Conservation (phyloP, 2,888 invertebrate genomes). For the Boloria euphrosyne region DNA sequence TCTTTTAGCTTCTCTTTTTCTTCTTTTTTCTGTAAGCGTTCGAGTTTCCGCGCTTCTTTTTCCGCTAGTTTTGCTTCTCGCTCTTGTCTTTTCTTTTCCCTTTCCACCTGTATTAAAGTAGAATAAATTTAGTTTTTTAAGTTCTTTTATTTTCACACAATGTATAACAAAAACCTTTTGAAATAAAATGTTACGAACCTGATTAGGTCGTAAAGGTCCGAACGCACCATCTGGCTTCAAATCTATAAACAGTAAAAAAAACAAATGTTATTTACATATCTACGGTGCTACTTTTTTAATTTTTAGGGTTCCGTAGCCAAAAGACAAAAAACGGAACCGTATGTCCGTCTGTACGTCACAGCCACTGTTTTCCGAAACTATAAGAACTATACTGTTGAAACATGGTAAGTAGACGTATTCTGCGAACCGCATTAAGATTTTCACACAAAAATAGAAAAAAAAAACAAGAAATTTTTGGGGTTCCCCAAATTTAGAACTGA, state of each 20-base stretch:
- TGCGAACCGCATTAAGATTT: too few relatives aligned
- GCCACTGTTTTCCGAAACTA: too few relatives aligned
- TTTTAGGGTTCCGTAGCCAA: too few relatives aligned
- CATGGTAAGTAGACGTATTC: too few relatives aligned
- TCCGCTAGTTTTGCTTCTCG: conserved; percentile 76
- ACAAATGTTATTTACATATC: conserved; percentile 4
- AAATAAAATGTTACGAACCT: conserved; percentile 51
- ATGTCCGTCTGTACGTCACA: too few relatives aligned
- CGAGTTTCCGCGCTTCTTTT: conserved; percentile 73
- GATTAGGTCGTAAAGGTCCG: conserved; percentile 57
- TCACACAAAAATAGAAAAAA: too few relatives aligned
- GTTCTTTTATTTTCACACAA: background rate
- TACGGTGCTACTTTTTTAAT: background rate
- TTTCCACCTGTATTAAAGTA: conserved; percentile 63
- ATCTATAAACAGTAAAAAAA: conserved; percentile 51
- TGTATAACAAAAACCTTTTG: background rate
- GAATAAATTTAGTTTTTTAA: background rate
- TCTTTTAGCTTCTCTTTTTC: conserved; percentile 75
- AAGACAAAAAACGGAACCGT: too few relatives aligned
- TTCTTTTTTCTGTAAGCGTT: conserved; percentile 76
- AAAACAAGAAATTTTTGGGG: too few relatives aligned
- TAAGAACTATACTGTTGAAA: too few relatives aligned
- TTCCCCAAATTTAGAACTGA: too few relatives aligned
- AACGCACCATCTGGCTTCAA: conserved; percentile 60
- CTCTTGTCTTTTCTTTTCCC: conserved; percentile 81